Base-by-base conservation (phyloP, 2,888 invertebrate genomes). In the Pristionchus exspectatus region DNA sequence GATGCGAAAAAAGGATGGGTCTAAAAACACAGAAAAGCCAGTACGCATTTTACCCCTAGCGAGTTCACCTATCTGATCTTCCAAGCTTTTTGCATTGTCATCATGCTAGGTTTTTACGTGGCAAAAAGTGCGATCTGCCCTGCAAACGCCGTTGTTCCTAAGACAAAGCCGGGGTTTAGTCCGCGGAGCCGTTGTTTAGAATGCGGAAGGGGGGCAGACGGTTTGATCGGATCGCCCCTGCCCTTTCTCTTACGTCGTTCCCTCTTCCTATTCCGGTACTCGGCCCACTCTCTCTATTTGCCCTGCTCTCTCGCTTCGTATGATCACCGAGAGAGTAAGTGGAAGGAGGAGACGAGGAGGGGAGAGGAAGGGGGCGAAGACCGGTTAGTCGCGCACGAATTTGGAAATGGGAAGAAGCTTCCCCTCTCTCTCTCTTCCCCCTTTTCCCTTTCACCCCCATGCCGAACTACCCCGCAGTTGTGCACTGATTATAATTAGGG, bases 201-300 rank as follows among this genome's bases (percentile, higher is more conserved):
- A 59, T 59, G 59, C 59, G 59, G 59, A 59, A 59, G 24, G 59
- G 21, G 44, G 44, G 44, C 44, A 50, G 44, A 50, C 44, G 44
- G 69, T 69, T 69, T 30, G 69, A 69, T 69, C 69, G n/a, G 69
- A n/a, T 69, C 69, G 21, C 27, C 69, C 12, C 69, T 44, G 14
- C 81, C 81, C n/a, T 81, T 50, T 50, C 44, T 81, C 81, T 81
- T 81, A 44, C 54, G 81, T 81, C 54, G 44, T 81, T 50, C n/a
- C 27, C 69, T 69, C 44, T 50, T 30, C 69, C 69, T 69, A n/a
- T 69, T 69, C 69, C 69, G 69, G 69, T 69, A 69, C 69, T 14
- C 69, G 27, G 27, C 44, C 44, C 44, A 3, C 44, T 50, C 44
- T 50, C 44, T 50, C 44, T 50, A 9, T 50, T 50, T 50, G 12